Base-by-base conservation (phyloP, 2,888 invertebrate species). In the Orthosia gracilis region DNA sequence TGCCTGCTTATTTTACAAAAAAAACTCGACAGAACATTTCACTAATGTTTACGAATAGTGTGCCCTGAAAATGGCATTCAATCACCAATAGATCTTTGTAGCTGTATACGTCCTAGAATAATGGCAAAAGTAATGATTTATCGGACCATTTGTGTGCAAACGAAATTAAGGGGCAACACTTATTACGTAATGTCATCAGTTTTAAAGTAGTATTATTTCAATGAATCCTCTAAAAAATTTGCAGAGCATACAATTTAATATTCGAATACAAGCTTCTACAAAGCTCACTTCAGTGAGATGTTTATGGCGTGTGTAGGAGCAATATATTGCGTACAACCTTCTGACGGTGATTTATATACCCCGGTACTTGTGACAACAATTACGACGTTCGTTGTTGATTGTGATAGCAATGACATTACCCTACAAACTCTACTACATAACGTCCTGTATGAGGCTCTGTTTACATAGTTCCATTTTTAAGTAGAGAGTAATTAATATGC, bases 321-420 rank as follows among this genome's bases (percentile, higher is more conserved):
- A 75, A 87, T 83, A 84, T 85, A 78, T 86, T 80, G 78, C 76
- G 50, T 68, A 71, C 68, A 64, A 70, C 80, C 78, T 78, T 76
- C 74, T 79, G 77, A 82, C 80, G 62, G 78, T 79, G 83, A 87
- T 83, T 77, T 87, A 87, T 79, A 68, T 59, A 76, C 76, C 54
- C 73, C 75, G 75, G 77, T 73, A 86, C 69, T 69, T 75, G 78
- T 78, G 76, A 82, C 88, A 80, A 87, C 83, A 84, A 84, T 85
- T 87, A 81, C 80, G 69, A 75, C 68, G 68, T 67, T 31, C 21
- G 65, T 75, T 77, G 83, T 73, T 82, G 78, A 78, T 73, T 85
- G 78, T 84, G 73, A 78, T 78, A 78, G 40, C 79, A 74, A 73
- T 69, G 59, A 65, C 52, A 75, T 71, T 69, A 73, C 64, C 64